Conservation (phyloP, 2,888 invertebrate genomes). For the Andrena hattorfiana region DNA sequence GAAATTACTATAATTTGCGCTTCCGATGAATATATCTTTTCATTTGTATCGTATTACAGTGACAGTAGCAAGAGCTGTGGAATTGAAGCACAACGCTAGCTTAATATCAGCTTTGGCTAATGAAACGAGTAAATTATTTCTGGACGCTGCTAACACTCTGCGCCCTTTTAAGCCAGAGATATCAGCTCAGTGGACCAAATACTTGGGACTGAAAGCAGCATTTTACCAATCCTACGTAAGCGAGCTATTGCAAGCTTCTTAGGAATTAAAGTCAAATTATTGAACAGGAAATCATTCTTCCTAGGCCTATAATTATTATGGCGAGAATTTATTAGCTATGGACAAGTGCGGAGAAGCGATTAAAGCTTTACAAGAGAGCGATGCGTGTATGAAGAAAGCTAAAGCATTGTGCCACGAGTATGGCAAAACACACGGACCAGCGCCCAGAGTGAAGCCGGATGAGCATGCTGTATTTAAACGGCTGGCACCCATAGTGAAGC, state of each 20-base stretch:
- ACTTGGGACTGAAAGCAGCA: constrained; percentile 87
- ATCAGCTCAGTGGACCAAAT: constrained; percentile 87
- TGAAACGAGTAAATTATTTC: constrained; percentile 88
- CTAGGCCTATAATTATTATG: constrained; percentile 88
- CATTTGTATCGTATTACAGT: constrained; percentile 77
- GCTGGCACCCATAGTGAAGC: constrained; percentile 86
- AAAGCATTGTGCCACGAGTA: constrained; percentile 87
- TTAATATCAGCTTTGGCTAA: constrained; percentile 88
- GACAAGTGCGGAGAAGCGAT: constrained; percentile 89
- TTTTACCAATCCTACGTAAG: constrained; percentile 88
- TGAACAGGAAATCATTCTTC: not conserved
- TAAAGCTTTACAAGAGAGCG: constrained; percentile 87
- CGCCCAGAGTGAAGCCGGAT: constrained; percentile 87
- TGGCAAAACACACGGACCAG: constrained; percentile 86
- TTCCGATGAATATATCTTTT: constrained; percentile 12
- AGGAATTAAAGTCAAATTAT: not conserved
- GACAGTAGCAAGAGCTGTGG: constrained; percentile 88
- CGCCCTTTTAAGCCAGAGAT: constrained; percentile 85
- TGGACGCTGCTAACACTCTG: constrained; percentile 86
- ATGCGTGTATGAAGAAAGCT: constrained; percentile 85
- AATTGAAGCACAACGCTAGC: constrained; percentile 87
- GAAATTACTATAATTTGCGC: not conserved
- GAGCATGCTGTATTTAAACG: constrained; percentile 88
- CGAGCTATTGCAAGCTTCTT: constrained; percentile 1
- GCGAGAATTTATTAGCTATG: constrained; percentile 87